A percentile compares a stretch with the other conserved stretches of the same genome.
phyloP scores from a whole-genome alignment of 2,113 vertebrate species.

The Corydoras sp. region DNA sequence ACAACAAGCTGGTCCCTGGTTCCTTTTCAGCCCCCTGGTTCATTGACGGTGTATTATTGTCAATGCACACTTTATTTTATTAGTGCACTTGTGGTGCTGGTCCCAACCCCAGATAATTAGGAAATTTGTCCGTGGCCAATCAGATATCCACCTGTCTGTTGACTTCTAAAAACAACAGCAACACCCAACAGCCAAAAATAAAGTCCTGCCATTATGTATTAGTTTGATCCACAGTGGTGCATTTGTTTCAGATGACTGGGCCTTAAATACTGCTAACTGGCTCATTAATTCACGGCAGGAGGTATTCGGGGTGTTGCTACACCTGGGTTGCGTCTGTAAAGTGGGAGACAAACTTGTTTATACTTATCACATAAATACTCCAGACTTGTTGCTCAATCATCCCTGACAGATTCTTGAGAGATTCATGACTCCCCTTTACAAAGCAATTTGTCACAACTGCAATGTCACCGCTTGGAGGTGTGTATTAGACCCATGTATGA shows the following conservation, averaged over 20 bases:
- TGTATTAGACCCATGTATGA: slow-evolving; percentile 41
- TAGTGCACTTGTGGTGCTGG: too few species aligned
- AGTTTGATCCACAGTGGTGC: neutral
- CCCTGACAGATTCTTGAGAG: slow-evolving; percentile 20
- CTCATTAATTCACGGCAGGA: neutral
- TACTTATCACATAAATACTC: neutral
- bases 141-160: too few species aligned
- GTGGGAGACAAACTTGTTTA: slow-evolving; percentile 1
- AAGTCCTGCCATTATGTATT: neutral
- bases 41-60: too few species aligned
- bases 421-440: slow-evolving; percentile 26
- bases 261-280: neutral
- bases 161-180: too few species aligned
- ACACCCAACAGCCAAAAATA: too few species aligned
- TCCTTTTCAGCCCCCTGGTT: too few species aligned
- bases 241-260: neutral
- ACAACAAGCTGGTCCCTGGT: too few species aligned
- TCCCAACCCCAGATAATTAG: too few species aligned
- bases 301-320: neutral
- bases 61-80: too few species aligned
- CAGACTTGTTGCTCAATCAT: neutral
- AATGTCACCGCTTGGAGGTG: neutral
- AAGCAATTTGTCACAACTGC: slow-evolving; percentile 20
- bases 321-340: neutral
- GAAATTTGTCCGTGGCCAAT: too few species aligned